phyloP scores from a whole-genome alignment of 2,797 vertebrate genomes.

The Euthynnus affinis region DNA sequence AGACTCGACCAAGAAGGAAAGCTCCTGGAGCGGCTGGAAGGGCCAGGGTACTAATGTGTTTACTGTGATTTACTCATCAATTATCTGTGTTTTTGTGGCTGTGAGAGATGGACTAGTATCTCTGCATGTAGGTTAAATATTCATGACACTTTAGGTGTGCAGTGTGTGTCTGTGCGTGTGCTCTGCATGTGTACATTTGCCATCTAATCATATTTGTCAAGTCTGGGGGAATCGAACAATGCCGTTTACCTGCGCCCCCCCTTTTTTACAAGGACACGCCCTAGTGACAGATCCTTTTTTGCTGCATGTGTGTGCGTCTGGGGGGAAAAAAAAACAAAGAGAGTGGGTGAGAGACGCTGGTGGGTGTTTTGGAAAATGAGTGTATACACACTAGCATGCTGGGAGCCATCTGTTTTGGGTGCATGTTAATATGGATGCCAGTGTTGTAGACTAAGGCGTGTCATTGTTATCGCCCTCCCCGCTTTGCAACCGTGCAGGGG shows the following conservation, averaged over 20 bases:
- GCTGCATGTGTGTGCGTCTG: slow-evolving; percentile 31
- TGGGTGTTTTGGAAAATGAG: slow-evolving; percentile 53
- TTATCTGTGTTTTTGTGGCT: slow-evolving; percentile 57
- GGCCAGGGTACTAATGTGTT: slow-evolving; percentile 93
- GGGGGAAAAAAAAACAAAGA: slow-evolving; percentile 26
- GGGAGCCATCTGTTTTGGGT: slow-evolving; percentile 62
- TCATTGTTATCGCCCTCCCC: slow-evolving; percentile 65
- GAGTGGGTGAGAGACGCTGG: slow-evolving; percentile 27
- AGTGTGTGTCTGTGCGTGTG: slow-evolving; percentile 22
- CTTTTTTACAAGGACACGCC: slow-evolving; percentile 71
- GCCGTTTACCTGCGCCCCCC: slow-evolving; percentile 39
- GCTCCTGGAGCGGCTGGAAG: slow-evolving; percentile 97
- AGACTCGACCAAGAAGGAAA: slow-evolving; percentile 95
- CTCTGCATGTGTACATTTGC: slow-evolving; percentile 47
- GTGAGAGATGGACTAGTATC: slow-evolving; percentile 35
- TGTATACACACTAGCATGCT: slow-evolving; percentile 33
- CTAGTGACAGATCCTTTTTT: slow-evolving; percentile 51
- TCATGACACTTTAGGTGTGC: slow-evolving; percentile 12
- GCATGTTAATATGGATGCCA: slow-evolving; percentile 53
- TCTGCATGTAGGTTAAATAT: slow-evolving; percentile 55
- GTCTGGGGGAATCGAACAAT: slow-evolving; percentile 25
- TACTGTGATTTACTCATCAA: slow-evolving; percentile 57
- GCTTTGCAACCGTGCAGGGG: slow-evolving; percentile 42
- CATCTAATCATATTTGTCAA: slow-evolving; percentile 22
- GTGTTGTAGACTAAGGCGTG: slow-evolving; percentile 56